A percentile compares a stretch with the other conserved stretches of the same genome.
Conservation (phyloP, 2,888 invertebrate species). For the Dicyrtomina minuta region DNA sequence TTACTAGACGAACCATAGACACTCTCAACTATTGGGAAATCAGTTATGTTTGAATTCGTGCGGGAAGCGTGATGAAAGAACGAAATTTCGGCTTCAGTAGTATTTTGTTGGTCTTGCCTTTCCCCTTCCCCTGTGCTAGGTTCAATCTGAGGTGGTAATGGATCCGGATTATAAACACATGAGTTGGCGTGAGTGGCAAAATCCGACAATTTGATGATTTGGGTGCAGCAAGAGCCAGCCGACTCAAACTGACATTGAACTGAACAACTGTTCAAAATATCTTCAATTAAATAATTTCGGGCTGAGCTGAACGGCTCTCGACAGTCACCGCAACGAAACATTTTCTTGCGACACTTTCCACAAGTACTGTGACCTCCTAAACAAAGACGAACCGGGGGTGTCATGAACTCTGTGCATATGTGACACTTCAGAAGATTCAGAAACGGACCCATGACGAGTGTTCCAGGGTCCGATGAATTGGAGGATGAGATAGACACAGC, state of each 20-base stretch:
- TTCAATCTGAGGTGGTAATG: neutral
- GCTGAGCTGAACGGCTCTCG: conserved; percentile 28
- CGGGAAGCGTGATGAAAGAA: no score
- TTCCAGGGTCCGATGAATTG: no score
- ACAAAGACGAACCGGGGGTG: conserved; percentile 39
- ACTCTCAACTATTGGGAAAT: no score
- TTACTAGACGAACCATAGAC: no score
- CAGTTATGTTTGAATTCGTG: no score
- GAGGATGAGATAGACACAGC: neutral
- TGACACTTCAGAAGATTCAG: conserved; percentile 39
- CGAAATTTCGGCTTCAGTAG: no score
- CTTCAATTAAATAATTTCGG: conserved; percentile 36
- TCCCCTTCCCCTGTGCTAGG: no score
- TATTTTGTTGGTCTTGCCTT: no score
- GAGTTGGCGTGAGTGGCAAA: neutral
- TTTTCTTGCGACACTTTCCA: conserved; percentile 34
- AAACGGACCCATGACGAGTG: conserved; percentile 4
- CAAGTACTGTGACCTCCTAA: conserved; percentile 39
- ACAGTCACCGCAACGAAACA: conserved; percentile 38
- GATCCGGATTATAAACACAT: neutral
- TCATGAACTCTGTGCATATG: conserved; percentile 38
- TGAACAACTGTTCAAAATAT: neutral
- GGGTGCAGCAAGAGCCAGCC: neutral
- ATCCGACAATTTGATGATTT: neutral
- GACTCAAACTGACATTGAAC: neutral